Base-by-base conservation (phyloP, 2,888 invertebrate genomes). In the Sussaba pulchella region DNA sequence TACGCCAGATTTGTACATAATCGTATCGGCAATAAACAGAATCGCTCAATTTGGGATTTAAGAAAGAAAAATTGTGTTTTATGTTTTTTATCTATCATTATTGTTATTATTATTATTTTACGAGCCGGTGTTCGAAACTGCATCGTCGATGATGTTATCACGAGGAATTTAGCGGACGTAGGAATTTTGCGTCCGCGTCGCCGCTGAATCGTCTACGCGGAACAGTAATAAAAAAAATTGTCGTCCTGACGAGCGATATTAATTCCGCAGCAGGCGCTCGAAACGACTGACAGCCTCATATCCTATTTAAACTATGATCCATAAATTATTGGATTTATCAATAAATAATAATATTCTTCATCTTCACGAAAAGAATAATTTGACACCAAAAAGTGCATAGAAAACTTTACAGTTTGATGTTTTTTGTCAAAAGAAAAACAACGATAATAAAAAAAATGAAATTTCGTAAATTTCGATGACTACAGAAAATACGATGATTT, bases 1-100 rank as follows among this genome's bases (percentile, higher is more conserved):
- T 72, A 19, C 39, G 47, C 67, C 17, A 45, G 47, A n/a, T n/a
- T n/a, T n/a, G n/a, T n/a, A n/a, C n/a, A 31, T 57, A 57, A 72
- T 72, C 17, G 72, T 81, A 77, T 72, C 72, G 39, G 43, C 76
- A 81, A 77, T 39, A 43, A 50, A 45, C 63, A 54, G 72, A 73
- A 81, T 77, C 72, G 80, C 54, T 81, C 63, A 73, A 81, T 77
- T 76, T 26, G 4, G 14, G 52, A 50, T 52, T 19, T 43, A 50
- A n/a, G n/a, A n/a, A n/a, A n/a, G n/a, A n/a, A n/a, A n/a, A n/a
- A n/a, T n/a, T n/a, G n/a, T n/a, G n/a, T n/a, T n/a, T n/a, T n/a
- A n/a, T n/a, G n/a, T n/a, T n/a, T n/a, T n/a, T n/a, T n/a, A 52
- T 47, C 47, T 26, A 47, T 31, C 57, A 61, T 12, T 59, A 45